These are phyloP conservation scores for Julus scandinavius DNA, from an alignment of 2,888 invertebrate genomes.

Conservation along the genomic window DNA sequence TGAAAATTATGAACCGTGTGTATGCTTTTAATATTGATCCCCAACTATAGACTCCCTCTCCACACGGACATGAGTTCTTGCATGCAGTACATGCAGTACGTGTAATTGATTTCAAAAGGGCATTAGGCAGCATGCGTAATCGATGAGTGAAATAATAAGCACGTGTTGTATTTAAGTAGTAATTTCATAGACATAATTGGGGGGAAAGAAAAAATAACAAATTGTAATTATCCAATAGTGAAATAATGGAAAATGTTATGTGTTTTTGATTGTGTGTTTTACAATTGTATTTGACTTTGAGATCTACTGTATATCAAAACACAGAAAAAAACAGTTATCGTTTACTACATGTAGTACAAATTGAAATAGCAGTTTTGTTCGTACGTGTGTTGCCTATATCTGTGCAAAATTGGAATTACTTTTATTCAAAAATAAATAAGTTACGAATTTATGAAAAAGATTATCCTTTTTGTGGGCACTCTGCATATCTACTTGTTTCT, in stretches of 20 bases:
- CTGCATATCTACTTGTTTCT: too few relatives aligned
- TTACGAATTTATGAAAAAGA: too few relatives aligned
- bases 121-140: not conserved
- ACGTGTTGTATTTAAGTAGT: not conserved
- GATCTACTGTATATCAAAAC: too few relatives aligned
- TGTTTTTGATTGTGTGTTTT: too few relatives aligned
- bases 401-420: too few relatives aligned
- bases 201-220: not conserved
- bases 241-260: not conserved
- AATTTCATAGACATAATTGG: not conserved
- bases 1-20: conserved; percentile 33
- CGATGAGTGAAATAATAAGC: conserved; percentile 11
- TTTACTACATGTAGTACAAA: too few relatives aligned
- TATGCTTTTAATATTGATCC: not conserved
- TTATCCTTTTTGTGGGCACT: too few relatives aligned
- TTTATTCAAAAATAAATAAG: too few relatives aligned
- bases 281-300: too few relatives aligned
- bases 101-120: not conserved
- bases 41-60: not conserved
- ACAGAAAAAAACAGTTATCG: too few relatives aligned
- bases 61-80: not conserved
- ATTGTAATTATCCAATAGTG: not conserved
- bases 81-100: not conserved
- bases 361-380: too few relatives aligned
- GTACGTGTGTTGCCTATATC: too few relatives aligned